Evolutionary conservation across 2,113 vertebrate genomes (phyloP).

Genomic region (Nestor notabilis): DNA sequence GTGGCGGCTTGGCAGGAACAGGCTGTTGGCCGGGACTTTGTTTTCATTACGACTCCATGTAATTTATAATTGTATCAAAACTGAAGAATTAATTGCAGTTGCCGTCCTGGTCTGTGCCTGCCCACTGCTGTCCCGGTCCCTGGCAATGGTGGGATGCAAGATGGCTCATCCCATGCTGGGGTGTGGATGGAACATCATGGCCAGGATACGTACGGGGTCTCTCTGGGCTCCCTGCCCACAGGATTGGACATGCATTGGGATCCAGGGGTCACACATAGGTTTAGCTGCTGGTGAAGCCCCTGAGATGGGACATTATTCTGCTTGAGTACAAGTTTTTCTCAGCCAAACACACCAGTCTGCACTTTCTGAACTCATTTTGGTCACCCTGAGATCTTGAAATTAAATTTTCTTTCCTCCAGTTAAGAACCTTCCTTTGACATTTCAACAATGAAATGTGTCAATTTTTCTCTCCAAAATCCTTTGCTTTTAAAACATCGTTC

Average conservation of each 20-base stretch:
- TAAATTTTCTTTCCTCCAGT: slow-evolving; percentile 4
- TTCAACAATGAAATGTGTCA: neutral
- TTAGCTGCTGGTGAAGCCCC: neutral
- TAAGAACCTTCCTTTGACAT: slow-evolving; percentile 14
- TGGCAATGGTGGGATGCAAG: rapidly evolving
- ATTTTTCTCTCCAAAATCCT: slow-evolving; percentile 14
- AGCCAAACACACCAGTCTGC: neutral
- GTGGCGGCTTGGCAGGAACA: neutral
- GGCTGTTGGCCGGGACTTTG: neutral
- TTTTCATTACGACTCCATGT: neutral
- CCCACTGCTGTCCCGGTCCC: rapidly evolving
- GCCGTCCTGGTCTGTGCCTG: neutral
- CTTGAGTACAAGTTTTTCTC: neutral
- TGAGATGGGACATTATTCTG: neutral
- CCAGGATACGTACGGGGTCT: rapidly evolving
- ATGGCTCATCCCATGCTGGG: rapidly evolving
- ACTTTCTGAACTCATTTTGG: neutral
- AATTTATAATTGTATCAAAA: neutral
- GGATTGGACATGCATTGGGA: rapidly evolving
- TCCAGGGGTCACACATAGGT: rapidly evolving
- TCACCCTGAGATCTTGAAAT: neutral
- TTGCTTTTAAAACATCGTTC: neutral
- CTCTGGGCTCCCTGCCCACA: rapidly evolving
- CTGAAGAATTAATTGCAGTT: neutral
- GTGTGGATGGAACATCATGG: rapidly evolving